Base-by-base conservation (phyloP, 2,797 vertebrate species). In the Antrozous pallidus region DNA sequence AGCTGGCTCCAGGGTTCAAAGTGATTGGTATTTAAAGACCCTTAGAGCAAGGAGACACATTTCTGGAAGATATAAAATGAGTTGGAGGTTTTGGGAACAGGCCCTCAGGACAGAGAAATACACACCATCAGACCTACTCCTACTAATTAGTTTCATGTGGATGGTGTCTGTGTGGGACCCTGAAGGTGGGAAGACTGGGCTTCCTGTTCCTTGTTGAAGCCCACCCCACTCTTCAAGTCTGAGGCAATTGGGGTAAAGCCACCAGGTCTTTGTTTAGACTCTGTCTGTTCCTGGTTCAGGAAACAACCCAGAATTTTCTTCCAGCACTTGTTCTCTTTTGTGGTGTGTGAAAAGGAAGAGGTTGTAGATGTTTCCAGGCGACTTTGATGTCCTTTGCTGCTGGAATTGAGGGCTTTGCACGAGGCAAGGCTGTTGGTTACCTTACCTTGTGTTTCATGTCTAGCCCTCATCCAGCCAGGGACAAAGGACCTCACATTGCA, bases 391-490 rank as follows among this genome's bases (percentile, higher is more conserved):
- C 56, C 24, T 69, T 88, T 82, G 56, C 65, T 75, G 11, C 63
- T 87, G 16, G 31, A 56, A 67, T 54, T 54, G 71, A 93, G 80
- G 79, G 67, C 88, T 89, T 65, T 74, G 65, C 26, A 2, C 49
- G 54, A 45, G 61, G 7, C 49, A 49, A 40, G 67, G 40, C 85
- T 69, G 33, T 90, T 75, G 22, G 61, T 88, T 91, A 86, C 91
- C 75, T 88, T 65, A 75, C 40, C 36, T 42, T 61, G 31, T 82
- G 75, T 96, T 97, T 95, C 91, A 95, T 83, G 93, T 94, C 94
- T 91, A 92, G 49, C 71, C 77, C 67, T 54, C 58, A 77, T 78
- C 49, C 40, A 93, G 77, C n/a, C 17, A 65, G 49, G 56, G 47
- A 92, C 71, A 89, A 84, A 95, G 54, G 75, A 74, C 54, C 94